Base-by-base conservation (phyloP, 2,888 invertebrate genomes). In the Cryptocheilus praepositus region DNA sequence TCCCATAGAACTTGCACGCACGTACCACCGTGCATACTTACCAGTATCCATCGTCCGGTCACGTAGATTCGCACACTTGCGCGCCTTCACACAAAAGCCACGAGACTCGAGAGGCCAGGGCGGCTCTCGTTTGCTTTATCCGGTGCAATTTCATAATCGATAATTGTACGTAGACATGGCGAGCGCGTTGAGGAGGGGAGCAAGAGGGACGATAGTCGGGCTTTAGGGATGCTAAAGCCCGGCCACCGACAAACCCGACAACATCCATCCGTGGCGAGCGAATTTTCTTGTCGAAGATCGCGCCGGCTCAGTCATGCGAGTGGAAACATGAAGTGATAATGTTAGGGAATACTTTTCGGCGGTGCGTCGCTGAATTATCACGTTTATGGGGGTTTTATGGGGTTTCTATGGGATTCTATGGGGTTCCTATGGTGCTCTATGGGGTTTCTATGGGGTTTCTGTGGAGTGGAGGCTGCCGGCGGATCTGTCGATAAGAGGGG, bases 91-190 rank as follows among this genome's bases (percentile, higher is more conserved):
- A 43, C 55, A 28, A 46, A 61, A 61, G 44, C 51, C 46, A 45
- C 36, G 36, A 7, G 11, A 36, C 36, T 36, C 36, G 36, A 36
- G 11, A 11, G 7, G 36, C 25, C 51, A 16, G 53, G 44, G 54
- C 55, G 51, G 52, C 71, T 71, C 79, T 68, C 81, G 68, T 74
- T 78, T 73, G 74, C 74, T 75, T 82, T 79, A 77, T 77, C 71
- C 73, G 64, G 60, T 70, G 79, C 77, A 77, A 81, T 76, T 81
- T 79, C 81, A 79, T 82, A 79, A 81, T 82, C 82, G 81, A 80
- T 81, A 82, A 74, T 72, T 70, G 70, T 60, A 63, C 58, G 63
- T 59, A 21, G 25, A 28, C 45, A 57, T 16, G 46, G 62, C 4
- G 11, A 44, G 22, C 36, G 45, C 1, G 5, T 25, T 36, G 36